Percentiles rank a stretch among this genome's conserved stretches.
phyloP scores from a whole-genome alignment of 2,113 vertebrate species.

The Clarias gariepinus region DNA sequence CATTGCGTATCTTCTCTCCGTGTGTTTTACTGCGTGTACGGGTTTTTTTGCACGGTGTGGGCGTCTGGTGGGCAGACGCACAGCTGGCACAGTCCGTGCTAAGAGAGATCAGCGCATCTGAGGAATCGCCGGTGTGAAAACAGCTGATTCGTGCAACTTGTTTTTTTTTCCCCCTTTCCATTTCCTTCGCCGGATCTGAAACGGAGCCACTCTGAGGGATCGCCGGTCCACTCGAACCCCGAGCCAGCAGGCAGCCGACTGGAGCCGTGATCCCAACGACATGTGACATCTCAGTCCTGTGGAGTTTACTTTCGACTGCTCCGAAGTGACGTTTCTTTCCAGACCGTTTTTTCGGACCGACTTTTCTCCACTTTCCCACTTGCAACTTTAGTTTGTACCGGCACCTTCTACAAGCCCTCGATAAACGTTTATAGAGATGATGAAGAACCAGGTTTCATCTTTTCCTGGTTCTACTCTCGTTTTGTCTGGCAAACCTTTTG shows the following conservation, averaged over 20 bases:
- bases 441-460: background rate
- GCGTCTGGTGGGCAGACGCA: slow-evolving; percentile 51
- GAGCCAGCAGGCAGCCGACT: background rate
- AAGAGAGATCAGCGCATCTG: slow-evolving; percentile 5
- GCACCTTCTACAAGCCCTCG: background rate
- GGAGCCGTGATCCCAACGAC: too few species aligned
- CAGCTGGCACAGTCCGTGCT: slow-evolving; percentile 24
- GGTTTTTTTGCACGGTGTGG: slow-evolving; percentile 45
- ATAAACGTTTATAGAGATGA: background rate
- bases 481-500: background rate
- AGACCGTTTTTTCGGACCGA: background rate
- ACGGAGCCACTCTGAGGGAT: background rate
- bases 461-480: background rate
- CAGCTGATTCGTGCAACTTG: background rate
- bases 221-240: background rate
- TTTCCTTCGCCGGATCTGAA: background rate
- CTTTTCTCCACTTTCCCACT: background rate
- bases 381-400: background rate
- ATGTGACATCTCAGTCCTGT: background rate
- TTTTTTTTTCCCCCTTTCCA: too few species aligned
- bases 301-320: background rate
- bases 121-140: slow-evolving; percentile 5
- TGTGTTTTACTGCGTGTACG: slow-evolving; percentile 12
- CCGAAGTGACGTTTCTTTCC: background rate
- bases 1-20: background rate